Evolutionary conservation across 2,797 vertebrate species (phyloP).

Genomic region (Toxotes lorentzi): DNA sequence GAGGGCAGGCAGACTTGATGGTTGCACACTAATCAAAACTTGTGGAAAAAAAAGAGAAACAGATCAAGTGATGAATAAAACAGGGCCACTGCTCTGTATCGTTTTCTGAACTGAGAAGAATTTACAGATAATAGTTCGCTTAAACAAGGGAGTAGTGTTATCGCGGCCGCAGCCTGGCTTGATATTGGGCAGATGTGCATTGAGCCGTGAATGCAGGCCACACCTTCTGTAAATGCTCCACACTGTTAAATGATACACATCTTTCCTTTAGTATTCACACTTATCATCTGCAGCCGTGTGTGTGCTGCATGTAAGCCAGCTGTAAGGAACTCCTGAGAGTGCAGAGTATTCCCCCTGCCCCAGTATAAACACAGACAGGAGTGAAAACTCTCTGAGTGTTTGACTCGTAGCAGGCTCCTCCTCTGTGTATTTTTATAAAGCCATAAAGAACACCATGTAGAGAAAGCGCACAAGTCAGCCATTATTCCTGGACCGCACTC

Average conservation of each 20-base stretch:
- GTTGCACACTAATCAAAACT: constrained; percentile 72
- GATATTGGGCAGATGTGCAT: neutral
- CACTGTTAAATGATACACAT: constrained; percentile 26
- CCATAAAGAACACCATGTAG: constrained; percentile 71
- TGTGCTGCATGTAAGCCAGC: constrained; percentile 47
- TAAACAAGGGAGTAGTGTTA: constrained; percentile 9
- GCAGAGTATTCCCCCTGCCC: constrained; percentile 51
- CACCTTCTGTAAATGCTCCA: constrained; percentile 30
- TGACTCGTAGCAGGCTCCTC: constrained; percentile 69
- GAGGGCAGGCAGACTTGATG: constrained; percentile 49
- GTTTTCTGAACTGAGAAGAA: constrained; percentile 13
- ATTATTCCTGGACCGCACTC: constrained; percentile 68
- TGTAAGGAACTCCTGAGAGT: constrained; percentile 56
- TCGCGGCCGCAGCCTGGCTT: neutral
- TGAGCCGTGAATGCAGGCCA: constrained; percentile 15
- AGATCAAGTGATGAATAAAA: constrained; percentile 48
- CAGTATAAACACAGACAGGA: constrained; percentile 74
- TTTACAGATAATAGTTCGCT: neutral
- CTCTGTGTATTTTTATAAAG: constrained; percentile 80
- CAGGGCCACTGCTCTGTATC: constrained; percentile 32
- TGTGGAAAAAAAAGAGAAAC: constrained; percentile 51
- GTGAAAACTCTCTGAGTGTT: constrained; percentile 68
- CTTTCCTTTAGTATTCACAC: constrained; percentile 36
- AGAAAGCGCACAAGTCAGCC: constrained; percentile 73
- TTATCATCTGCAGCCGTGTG: constrained; percentile 48